phyloP scores from a whole-genome alignment of 2,113 vertebrate genomes.

The Rhabdomys dilectus region DNA sequence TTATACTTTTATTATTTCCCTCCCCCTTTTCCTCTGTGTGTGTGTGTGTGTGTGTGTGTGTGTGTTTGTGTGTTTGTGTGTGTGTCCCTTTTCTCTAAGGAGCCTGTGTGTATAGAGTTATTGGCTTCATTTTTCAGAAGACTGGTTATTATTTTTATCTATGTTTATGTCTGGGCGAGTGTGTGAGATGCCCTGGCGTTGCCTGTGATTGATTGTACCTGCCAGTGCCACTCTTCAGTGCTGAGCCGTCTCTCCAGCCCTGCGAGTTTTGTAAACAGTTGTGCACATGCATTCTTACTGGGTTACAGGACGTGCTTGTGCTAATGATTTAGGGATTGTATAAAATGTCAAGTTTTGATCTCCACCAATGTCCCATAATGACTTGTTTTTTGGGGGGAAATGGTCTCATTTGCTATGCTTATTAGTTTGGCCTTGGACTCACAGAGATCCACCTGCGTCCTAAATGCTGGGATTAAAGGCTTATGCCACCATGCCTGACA shows the following conservation, averaged over 20 bases:
- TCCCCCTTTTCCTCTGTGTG: no score
- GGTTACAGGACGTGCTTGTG: not conserved
- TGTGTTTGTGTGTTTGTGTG: no score
- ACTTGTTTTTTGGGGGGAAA: not conserved
- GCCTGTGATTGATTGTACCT: not conserved
- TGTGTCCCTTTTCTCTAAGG: not conserved
- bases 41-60: no score
- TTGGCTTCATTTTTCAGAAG: not conserved
- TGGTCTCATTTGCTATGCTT: no score
- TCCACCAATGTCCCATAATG: no score
- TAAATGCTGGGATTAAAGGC: not conserved
- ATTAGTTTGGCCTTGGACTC: not conserved
- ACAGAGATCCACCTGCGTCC: not conserved
- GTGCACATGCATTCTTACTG: not conserved
- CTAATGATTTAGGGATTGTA: not conserved
- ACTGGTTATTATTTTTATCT: not conserved
- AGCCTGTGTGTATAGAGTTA: not conserved
- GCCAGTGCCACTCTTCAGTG: not conserved
- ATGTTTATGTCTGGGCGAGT: not conserved
- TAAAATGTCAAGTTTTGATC: not conserved
- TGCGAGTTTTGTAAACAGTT: not conserved
- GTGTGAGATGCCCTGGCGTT: not conserved
- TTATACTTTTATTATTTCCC: no score
- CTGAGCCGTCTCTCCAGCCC: not conserved
- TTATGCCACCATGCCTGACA: rapidly evolving